These are phyloP conservation scores for Galerucella calmariensis DNA, from an alignment of 2,888 invertebrate species.

Conservation along the genomic window DNA sequence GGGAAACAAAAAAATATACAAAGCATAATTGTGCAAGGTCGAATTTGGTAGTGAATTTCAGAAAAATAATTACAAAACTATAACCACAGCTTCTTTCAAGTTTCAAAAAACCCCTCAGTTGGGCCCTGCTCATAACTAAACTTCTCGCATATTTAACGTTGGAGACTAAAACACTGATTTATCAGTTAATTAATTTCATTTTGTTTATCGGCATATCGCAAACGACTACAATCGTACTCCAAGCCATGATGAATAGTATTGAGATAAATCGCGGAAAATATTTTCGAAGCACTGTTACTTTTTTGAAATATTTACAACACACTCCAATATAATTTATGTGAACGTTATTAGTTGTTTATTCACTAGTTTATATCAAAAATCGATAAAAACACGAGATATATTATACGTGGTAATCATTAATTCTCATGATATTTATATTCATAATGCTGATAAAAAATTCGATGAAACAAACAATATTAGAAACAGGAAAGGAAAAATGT, in stretches of 20 bases:
- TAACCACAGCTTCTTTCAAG: too few species aligned
- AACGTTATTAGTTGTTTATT: too few species aligned
- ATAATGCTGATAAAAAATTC: too few species aligned
- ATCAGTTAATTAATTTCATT: conserved; percentile 52
- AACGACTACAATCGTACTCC: conserved; percentile 40
- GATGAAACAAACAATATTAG: too few species aligned
- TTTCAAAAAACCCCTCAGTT: not conserved
- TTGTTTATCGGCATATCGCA: conserved; percentile 50
- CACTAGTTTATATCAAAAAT: too few species aligned
- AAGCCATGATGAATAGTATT: conserved; percentile 31
- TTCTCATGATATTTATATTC: too few species aligned
- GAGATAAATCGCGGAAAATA: conserved; percentile 36
- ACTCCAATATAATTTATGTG: conserved; percentile 3
- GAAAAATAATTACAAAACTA: too few species aligned
- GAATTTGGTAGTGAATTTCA: too few species aligned
- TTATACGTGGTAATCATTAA: not conserved
- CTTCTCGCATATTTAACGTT: conserved; percentile 36
- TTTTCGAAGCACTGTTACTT: conserved; percentile 28
- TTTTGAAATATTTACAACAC: conserved; percentile 31
- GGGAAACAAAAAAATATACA: too few species aligned
- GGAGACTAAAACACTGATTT: conserved; percentile 44
- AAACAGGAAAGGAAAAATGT: too few species aligned
- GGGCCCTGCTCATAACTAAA: not conserved
- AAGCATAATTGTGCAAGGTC: too few species aligned
- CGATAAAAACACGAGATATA: not conserved